Conservation (phyloP, 2,888 invertebrate species). For the Pammene aurita region DNA sequence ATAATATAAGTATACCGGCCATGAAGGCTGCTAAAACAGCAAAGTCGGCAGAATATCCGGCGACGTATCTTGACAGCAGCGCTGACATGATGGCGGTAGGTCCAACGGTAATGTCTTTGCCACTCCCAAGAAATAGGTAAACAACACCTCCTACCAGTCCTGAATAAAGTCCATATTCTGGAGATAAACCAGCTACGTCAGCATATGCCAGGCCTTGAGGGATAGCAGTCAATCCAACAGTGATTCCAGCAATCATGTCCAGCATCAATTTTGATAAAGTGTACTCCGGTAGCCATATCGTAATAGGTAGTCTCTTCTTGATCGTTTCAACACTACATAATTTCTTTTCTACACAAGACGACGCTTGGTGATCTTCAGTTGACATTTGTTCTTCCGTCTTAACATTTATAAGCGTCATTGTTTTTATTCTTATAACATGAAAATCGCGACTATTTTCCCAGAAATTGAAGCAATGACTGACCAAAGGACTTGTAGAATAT, state of each 20-base stretch:
- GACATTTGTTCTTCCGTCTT: slow-evolving; percentile 29
- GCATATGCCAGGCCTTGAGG: slow-evolving; percentile 90
- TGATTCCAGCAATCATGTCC: slow-evolving; percentile 90
- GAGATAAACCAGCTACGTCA: slow-evolving; percentile 84
- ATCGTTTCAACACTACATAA: slow-evolving; percentile 56
- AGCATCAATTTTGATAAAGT: slow-evolving; percentile 82
- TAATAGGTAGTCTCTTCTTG: slow-evolving; percentile 81
- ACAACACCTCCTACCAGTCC: slow-evolving; percentile 93
- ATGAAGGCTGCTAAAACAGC: slow-evolving; percentile 86
- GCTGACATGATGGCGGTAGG: slow-evolving; percentile 93
- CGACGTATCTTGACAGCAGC: slow-evolving; percentile 86
- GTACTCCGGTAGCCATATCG: slow-evolving; percentile 86
- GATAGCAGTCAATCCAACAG: slow-evolving; percentile 88
- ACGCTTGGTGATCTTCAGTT: slow-evolving; percentile 23
- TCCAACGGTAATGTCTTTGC: slow-evolving; percentile 86
- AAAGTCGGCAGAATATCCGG: slow-evolving; percentile 81
- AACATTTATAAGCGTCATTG: slow-evolving; percentile 20
- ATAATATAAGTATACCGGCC: slow-evolving; percentile 85
- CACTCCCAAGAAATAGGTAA: slow-evolving; percentile 90
- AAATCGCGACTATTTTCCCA: background rate
- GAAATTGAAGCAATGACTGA: slow-evolving; percentile 4
- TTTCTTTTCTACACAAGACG: slow-evolving; percentile 25
- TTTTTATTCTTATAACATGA: background rate
- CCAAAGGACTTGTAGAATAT: background rate
- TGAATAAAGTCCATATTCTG: slow-evolving; percentile 90